A percentile compares a stretch with the other conserved stretches of the same genome.
These are phyloP conservation scores for Theodoxus fluviatilis DNA, from an alignment of 2,888 invertebrate species.

Conservation along the genomic window DNA sequence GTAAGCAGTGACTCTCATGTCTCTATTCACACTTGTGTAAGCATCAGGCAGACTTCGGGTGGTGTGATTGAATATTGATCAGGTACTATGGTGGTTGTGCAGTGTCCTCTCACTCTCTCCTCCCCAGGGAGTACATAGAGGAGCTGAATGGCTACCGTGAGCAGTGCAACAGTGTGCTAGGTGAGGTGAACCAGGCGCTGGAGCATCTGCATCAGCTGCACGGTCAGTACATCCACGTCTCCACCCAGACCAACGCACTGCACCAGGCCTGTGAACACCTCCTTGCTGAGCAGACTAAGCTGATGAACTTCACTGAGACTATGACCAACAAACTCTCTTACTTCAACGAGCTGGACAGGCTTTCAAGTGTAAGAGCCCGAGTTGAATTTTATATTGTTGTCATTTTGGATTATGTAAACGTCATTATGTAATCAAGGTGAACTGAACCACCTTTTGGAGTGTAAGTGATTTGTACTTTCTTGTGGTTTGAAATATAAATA, in stretches of 20 bases:
- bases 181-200: constrained; percentile 76
- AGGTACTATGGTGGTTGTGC: neutral
- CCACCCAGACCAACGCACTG: constrained; percentile 89
- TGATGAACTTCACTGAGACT: constrained; percentile 81
- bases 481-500: too few species aligned
- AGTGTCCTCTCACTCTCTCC: neutral
- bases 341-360: constrained; percentile 83
- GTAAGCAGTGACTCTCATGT: too few species aligned
- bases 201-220: constrained; percentile 77
- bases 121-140: constrained; percentile 71
- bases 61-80: neutral
- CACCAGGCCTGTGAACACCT: constrained; percentile 91
- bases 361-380: constrained; percentile 69
- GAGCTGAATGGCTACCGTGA: constrained; percentile 69
- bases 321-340: constrained; percentile 82
- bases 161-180: constrained; percentile 61
- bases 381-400: too few species aligned
- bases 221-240: constrained; percentile 83
- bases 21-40: too few species aligned
- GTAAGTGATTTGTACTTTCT: too few species aligned
- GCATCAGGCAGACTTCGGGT: too few species aligned
- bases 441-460: too few species aligned
- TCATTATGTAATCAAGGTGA: too few species aligned
- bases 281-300: constrained; percentile 83
- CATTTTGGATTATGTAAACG: neutral